These are phyloP conservation scores for Drosophila ercepeae DNA, from an alignment of 1,140 invertebrate species.

Conservation along the genomic window DNA sequence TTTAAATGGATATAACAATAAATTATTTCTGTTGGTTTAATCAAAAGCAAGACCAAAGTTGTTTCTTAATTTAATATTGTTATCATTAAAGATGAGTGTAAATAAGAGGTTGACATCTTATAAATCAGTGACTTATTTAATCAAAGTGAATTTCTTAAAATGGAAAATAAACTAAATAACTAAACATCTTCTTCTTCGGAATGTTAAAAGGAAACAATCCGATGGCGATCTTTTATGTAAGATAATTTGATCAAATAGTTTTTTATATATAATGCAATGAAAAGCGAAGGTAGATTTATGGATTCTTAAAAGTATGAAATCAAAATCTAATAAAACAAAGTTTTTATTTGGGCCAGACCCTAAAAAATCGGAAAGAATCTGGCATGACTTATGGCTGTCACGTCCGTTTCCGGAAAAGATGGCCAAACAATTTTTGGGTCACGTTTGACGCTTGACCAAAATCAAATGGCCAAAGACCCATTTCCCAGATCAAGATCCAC, in stretches of 20 bases:
- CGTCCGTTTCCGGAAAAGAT: slow-evolving; percentile 51
- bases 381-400: slow-evolving; percentile 77
- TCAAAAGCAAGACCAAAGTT: neutral
- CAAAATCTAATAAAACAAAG: slow-evolving; percentile 70
- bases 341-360: slow-evolving; percentile 37
- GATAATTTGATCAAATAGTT: neutral
- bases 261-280: too few species aligned
- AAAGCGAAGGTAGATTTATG: slow-evolving; percentile 51
- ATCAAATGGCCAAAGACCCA: slow-evolving; percentile 29
- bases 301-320: slow-evolving; percentile 67
- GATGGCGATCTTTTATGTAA: too few species aligned
- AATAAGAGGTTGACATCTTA: slow-evolving; percentile 4
- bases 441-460: slow-evolving; percentile 63
- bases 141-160: slow-evolving; percentile 2
- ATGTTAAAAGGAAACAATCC: neutral
- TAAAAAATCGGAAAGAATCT: slow-evolving; percentile 43
- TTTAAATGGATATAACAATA: neutral
- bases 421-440: slow-evolving; percentile 67
- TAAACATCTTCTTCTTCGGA: neutral
- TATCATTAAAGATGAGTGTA: slow-evolving; percentile 21
- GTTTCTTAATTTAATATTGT: neutral
- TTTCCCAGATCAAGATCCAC: slow-evolving; percentile 24
- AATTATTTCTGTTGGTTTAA: neutral
- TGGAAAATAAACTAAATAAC: slow-evolving; percentile 9
- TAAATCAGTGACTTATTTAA: neutral